Conservation (phyloP, 2,797 vertebrate genomes). For the Thamnophis elegans region DNA sequence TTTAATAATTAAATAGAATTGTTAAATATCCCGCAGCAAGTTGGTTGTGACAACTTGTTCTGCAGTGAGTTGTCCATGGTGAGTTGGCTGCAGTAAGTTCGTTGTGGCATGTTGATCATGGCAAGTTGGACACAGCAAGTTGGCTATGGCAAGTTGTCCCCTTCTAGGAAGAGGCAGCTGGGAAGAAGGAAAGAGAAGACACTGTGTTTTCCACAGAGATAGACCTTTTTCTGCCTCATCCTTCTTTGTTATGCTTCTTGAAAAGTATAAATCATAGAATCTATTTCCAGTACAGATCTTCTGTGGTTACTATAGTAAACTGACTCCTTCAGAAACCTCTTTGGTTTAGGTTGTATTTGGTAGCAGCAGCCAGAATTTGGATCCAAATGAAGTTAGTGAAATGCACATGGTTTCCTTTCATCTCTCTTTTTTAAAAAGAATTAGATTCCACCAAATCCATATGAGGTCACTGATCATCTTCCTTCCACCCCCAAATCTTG, state of each 20-base stretch:
- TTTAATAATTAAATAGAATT: too few relatives aligned
- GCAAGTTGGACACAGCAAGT: too few relatives aligned
- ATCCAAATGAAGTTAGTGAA: background rate
- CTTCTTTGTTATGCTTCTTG: background rate
- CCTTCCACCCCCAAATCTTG: background rate
- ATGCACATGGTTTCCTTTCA: background rate
- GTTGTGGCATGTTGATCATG: too few relatives aligned
- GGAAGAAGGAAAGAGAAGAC: background rate
- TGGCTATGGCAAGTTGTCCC: background rate
- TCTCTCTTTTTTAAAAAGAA: background rate
- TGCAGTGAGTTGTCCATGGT: too few relatives aligned
- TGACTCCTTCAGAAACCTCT: background rate
- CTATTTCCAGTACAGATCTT: background rate
- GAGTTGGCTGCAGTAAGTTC: too few relatives aligned
- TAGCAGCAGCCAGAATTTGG: background rate
- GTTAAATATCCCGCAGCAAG: too few relatives aligned
- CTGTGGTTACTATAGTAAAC: background rate
- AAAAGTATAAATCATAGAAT: background rate
- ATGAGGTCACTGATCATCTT: background rate
- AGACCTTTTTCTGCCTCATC: too few relatives aligned
- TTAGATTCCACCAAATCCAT: background rate
- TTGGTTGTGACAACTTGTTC: too few relatives aligned
- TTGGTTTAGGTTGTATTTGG: background rate
- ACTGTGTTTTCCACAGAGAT: background rate
- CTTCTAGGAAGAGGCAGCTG: background rate